These are phyloP conservation scores for Notodonta dromedarius DNA, from an alignment of 2,888 invertebrate genomes.

Conservation along the genomic window DNA sequence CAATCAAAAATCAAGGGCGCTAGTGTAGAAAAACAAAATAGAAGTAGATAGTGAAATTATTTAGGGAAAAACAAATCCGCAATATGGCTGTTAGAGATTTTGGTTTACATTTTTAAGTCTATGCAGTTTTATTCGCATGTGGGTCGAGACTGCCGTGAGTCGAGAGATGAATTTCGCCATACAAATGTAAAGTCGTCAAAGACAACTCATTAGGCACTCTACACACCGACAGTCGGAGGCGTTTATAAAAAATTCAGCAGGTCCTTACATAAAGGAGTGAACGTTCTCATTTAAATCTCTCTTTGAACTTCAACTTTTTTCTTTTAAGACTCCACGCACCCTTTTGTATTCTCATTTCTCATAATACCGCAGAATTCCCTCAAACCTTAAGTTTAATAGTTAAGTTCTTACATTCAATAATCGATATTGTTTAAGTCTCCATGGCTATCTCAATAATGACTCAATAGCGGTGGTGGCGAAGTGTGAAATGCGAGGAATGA, in stretches of 20 bases:
- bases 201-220: constrained; percentile 69
- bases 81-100: not conserved
- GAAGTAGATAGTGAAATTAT: too few relatives aligned
- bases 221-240: constrained; percentile 59
- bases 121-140: constrained; percentile 34
- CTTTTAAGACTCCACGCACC: constrained; percentile 40
- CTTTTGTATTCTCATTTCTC: too few relatives aligned
- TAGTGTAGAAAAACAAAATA: too few relatives aligned
- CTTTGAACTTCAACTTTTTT: constrained; percentile 56
- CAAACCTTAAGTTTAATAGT: too few relatives aligned
- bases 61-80: too few relatives aligned
- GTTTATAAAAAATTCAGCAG: constrained; percentile 65
- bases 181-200: constrained; percentile 62
- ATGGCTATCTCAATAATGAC: too few relatives aligned
- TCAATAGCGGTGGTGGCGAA: too few relatives aligned
- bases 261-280: constrained; percentile 54
- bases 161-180: constrained; percentile 49
- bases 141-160: constrained; percentile 28
- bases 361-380: too few relatives aligned
- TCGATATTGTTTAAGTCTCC: too few relatives aligned
- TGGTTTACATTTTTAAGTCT: not conserved
- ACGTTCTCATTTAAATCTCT: constrained; percentile 60
- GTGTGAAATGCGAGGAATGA: too few relatives aligned
- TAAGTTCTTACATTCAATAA: too few relatives aligned
- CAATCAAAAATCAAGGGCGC: too few relatives aligned